A percentile compares a stretch with the other conserved stretches of the same genome.
phyloP scores from a whole-genome alignment of 2,113 vertebrate genomes.

The Rhipidura dahli region DNA sequence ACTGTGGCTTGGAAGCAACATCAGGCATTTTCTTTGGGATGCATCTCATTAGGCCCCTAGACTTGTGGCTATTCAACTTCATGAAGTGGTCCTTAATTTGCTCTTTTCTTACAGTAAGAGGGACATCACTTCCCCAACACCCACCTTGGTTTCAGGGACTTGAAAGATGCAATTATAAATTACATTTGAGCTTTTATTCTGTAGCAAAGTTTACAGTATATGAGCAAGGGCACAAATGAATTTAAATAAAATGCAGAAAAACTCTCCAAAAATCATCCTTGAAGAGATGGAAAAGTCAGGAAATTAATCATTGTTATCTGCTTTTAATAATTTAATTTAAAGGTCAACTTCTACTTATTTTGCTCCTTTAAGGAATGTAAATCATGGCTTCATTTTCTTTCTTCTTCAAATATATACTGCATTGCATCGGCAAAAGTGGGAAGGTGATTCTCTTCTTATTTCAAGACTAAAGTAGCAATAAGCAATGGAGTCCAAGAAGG shows the following conservation, averaged over 20 bases:
- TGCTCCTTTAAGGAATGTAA: slow-evolving; percentile 18
- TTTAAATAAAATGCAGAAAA: slow-evolving; percentile 69
- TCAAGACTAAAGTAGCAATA: background rate
- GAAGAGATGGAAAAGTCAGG: background rate
- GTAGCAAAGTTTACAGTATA: slow-evolving; percentile 42
- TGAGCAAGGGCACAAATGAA: slow-evolving; percentile 58
- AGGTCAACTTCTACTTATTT: slow-evolving; percentile 50
- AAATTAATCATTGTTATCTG: slow-evolving; percentile 43
- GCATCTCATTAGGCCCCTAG: background rate
- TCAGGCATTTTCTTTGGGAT: background rate
- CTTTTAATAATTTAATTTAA: slow-evolving; percentile 50
- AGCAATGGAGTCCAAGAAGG: background rate
- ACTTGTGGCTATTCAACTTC: background rate
- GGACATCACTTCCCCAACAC: background rate
- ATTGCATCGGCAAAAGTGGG: background rate
- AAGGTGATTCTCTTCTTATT: background rate
- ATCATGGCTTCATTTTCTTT: background rate
- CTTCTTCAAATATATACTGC: background rate
- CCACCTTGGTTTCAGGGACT: background rate
- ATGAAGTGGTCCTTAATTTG: background rate
- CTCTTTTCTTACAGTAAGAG: background rate
- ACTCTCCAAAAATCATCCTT: slow-evolving; percentile 27
- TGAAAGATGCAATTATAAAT: slow-evolving; percentile 27
- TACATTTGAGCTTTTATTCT: slow-evolving; percentile 50
- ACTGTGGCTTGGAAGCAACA: background rate